Evolutionary conservation across 1,140 invertebrate species (phyloP).

Genomic region (Meteorus sp.): DNA sequence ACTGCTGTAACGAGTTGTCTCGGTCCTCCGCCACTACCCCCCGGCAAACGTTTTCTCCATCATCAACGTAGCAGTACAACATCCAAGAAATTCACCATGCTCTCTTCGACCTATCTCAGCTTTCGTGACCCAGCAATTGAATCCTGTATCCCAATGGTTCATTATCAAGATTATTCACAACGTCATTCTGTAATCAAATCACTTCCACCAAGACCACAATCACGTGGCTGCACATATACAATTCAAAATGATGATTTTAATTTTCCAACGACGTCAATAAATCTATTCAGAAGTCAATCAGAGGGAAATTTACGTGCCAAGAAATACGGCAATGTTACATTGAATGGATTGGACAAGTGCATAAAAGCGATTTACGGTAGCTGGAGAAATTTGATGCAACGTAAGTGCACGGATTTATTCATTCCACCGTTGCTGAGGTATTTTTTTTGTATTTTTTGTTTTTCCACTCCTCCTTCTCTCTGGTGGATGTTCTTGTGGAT

Average conservation of each 20-base stretch:
- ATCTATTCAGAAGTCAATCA: slow-evolving; percentile 54
- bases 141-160: slow-evolving; percentile 43
- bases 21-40: slow-evolving; percentile 55
- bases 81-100: slow-evolving; percentile 45
- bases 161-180: slow-evolving; percentile 19
- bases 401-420: slow-evolving; percentile 45
- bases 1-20: slow-evolving; percentile 49
- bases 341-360: slow-evolving; percentile 54
- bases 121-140: slow-evolving; percentile 59
- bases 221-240: slow-evolving; percentile 14
- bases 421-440: neutral
- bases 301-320: slow-evolving; percentile 51
- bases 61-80: no score
- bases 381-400: slow-evolving; percentile 59
- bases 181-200: slow-evolving; percentile 25
- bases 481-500: neutral
- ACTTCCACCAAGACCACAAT: slow-evolving; percentile 16
- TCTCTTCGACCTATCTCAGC: slow-evolving; percentile 58
- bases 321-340: slow-evolving; percentile 20
- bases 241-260: slow-evolving; percentile 30
- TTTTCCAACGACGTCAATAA: slow-evolving; percentile 19
- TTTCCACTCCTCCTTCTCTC: no score
- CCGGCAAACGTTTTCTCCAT: slow-evolving; percentile 50
- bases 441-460: no score
- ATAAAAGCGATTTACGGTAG: slow-evolving; percentile 58